phyloP scores from a whole-genome alignment of 2,888 invertebrate species.

The Luperina nickerlii region DNA sequence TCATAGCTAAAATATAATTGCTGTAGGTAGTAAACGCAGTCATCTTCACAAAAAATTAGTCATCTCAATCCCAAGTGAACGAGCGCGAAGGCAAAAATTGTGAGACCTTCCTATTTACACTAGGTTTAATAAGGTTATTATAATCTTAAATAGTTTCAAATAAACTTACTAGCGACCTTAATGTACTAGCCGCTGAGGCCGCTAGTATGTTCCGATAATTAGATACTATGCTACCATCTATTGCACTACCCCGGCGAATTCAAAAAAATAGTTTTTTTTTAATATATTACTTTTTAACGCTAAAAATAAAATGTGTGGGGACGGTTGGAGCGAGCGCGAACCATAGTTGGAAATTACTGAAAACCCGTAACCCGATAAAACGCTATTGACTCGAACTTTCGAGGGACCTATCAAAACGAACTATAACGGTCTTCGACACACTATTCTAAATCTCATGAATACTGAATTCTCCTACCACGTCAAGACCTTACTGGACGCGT shows the following conservation, averaged over 20 bases:
- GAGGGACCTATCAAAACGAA: constrained; percentile 42
- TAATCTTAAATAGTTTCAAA: constrained; percentile 69
- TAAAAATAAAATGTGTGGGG: constrained; percentile 73
- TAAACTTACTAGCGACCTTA: constrained; percentile 49
- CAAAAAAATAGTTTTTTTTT: constrained; percentile 81
- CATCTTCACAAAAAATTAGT: constrained; percentile 57
- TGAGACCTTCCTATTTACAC: constrained; percentile 76
- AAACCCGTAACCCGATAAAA: constrained; percentile 21
- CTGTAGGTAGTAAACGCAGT: constrained; percentile 50
- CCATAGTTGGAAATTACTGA: constrained; percentile 2
- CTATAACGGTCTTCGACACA: constrained; percentile 31
- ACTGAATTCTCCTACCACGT: constrained; percentile 30
- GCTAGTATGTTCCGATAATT: constrained; percentile 48
- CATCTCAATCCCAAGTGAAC: constrained; percentile 66
- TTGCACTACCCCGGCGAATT: constrained; percentile 90
- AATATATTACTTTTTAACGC: constrained; percentile 76
- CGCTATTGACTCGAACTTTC: constrained; percentile 12
- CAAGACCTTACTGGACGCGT: constrained; percentile 9
- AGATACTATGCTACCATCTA: constrained; percentile 84
- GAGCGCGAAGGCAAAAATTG: constrained; percentile 74
- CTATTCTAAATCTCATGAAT: constrained; percentile 51
- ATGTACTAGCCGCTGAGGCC: constrained; percentile 22
- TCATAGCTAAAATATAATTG: constrained; percentile 50
- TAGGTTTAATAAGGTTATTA: constrained; percentile 79
- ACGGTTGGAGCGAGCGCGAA: constrained; percentile 43